Evolutionary conservation across 2,888 invertebrate species (phyloP), one percentile per base, ranked within the genome.

Genomic region (Drosophila paracracens): DNA sequence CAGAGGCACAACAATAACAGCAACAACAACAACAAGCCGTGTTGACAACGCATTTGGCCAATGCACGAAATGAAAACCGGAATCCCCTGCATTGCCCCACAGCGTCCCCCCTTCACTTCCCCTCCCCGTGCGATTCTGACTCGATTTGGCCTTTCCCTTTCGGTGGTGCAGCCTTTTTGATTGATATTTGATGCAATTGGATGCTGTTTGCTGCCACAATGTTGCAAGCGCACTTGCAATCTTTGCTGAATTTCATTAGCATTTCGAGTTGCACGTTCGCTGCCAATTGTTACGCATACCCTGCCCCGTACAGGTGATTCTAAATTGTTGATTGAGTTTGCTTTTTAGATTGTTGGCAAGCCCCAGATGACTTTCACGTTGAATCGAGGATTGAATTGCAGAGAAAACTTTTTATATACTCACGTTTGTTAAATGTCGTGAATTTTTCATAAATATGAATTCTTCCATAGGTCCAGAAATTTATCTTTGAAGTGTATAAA

Each of bases 81-180:
- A 90, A 80, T 87, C 69, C 60, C 46, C 66, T 67, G 38, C 61
- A 65, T 46, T 68, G 68, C 82, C 64, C 70, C 70, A 75, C 67
- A 81, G 71, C 73, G 51, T 75, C 31, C 69, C 66, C 62, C n/a
- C 18, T 38, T 35, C 31, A 2, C 2, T 13, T 8, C 35, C n/a
- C 27, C 29, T 10, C 11, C 2, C 51, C 59, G 1, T 31, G 11
- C 27, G 13, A 18, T 18, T 31, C 25, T 43, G 25, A 13, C 35
- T 46, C 21, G 48, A 33, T 36, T 56, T 8, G 54, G 86, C 86
- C 89, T 88, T 84, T 84, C 87, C 89, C 87, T 83, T 84, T 84
- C 79, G 69, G 70, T 76, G 70, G 50, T 38, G 53, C 57, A 54
- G 66, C 51, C 76, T 71, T 65, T 61, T 52, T 75, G 52, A 76